Evolutionary conservation across 2,113 vertebrate genomes (phyloP).

Genomic region (Alexandromys fortis): DNA sequence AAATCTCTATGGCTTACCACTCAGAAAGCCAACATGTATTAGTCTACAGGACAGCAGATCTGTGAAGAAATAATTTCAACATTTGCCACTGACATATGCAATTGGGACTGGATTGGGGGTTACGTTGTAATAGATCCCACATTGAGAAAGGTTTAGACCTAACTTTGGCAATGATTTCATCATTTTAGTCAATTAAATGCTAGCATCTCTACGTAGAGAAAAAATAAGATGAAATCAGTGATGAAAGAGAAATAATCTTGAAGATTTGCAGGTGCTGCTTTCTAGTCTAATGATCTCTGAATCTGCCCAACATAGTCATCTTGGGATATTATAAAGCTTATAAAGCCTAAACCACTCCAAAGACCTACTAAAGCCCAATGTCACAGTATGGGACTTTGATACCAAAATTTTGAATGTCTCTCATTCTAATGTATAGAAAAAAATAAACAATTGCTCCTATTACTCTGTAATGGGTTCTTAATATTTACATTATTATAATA

Average conservation of each 20-base stretch:
- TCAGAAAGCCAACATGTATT: neutral
- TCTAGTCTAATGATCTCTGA: neutral
- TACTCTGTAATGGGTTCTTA: neutral
- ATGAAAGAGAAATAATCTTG: neutral
- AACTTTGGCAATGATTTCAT: neutral
- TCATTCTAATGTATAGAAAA: neutral
- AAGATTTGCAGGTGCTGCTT: neutral
- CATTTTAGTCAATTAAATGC: neutral
- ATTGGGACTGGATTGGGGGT: neutral
- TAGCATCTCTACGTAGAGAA: neutral
- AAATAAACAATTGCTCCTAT: neutral
- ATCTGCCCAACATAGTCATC: neutral
- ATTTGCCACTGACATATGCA: neutral
- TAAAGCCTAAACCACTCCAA: neutral
- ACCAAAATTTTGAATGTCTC: neutral
- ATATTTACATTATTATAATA: neutral
- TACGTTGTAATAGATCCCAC: neutral
- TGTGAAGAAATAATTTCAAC: neutral
- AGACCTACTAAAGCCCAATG: neutral
- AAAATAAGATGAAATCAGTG: neutral
- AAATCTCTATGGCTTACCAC: neutral
- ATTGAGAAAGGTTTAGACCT: neutral
- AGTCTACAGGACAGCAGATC: neutral
- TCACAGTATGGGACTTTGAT: accelerated
- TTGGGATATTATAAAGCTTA: neutral